Evolutionary conservation across 2,797 vertebrate species (phyloP), one percentile per base, ranked within the genome.

Genomic region (Leptoclinus maculatus): DNA sequence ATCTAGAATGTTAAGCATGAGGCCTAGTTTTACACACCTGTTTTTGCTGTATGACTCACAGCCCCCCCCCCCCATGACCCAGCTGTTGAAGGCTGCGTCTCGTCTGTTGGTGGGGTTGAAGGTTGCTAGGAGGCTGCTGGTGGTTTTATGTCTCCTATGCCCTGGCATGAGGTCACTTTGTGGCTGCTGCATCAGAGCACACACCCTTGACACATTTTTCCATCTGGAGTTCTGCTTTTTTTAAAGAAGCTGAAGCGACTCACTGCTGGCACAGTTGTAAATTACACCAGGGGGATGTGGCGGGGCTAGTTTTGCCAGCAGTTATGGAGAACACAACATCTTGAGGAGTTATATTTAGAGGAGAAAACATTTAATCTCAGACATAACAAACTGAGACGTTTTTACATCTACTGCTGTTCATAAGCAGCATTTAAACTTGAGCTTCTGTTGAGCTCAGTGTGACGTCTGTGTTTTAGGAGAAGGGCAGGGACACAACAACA

Each of bases 111-210:
- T 69, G 51, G 19, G 45, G 2, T 17, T 74, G 73, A 63, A 7
- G 45, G 71, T 88, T 87, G 79, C 82, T 85, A 47, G 36, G 83
- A 79, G 49, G 72, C 84, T 54, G 77, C 84, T 54, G 77, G 66
- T 79, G 80, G 45, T 83, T 87, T 84, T 53, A 12, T 78, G 32
- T 65, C 41, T 78, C 66, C 76, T 27, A 80, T 75, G 72, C 83
- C 76, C 71, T 71, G 86, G 66, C 80, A 88, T 84, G 83, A 92
- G 83, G 75, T 91, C 89, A 85, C 41, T 74, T 67, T 88, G 89
- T 73, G 92, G 92, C 86, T 72, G 71, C 51, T 11, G 23, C 83
- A 66, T 38, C 75, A 2, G 41, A 80, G 81, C 79, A 89, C 80
- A 91, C 88, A 23, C 91, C 86, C 89, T 90, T 7, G 17, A 17